These are phyloP conservation scores for Tryphoninae sp. DNA, from an alignment of 2,888 invertebrate genomes.

Conservation along the genomic window DNA sequence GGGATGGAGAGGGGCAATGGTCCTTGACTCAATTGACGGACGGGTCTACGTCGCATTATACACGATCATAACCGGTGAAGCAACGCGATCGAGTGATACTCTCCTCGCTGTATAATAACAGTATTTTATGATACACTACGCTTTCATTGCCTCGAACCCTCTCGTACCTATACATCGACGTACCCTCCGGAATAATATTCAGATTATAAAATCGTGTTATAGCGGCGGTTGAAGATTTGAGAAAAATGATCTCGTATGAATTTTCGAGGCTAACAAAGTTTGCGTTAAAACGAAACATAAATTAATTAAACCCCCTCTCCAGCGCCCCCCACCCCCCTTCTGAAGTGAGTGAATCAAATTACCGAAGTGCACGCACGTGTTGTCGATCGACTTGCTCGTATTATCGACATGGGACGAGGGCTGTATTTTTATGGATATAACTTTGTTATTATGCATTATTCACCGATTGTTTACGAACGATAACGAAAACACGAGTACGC, in stretches of 20 bases:
- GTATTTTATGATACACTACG: neutral
- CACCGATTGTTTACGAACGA: neutral
- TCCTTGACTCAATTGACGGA: constrained; percentile 39
- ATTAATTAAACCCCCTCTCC: neutral
- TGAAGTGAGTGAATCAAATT: constrained; percentile 9
- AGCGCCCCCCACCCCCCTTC: neutral
- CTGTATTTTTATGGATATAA: neutral
- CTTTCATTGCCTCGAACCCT: neutral
- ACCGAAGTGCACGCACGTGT: neutral
- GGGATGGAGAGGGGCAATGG: neutral
- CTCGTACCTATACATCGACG: too few relatives aligned
- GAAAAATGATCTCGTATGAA: too few relatives aligned
- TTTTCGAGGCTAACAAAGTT: neutral
- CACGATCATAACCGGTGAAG: constrained; percentile 2
- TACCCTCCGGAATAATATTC: too few relatives aligned
- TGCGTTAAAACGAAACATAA: constrained; percentile 15
- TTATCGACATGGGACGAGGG: neutral
- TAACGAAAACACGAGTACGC: neutral
- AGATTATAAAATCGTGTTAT: too few relatives aligned
- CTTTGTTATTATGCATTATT: constrained; percentile 10
- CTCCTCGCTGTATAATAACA: neutral
- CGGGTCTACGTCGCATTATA: constrained; percentile 3
- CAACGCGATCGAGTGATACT: neutral
- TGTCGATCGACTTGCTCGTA: neutral
- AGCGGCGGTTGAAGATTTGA: too few relatives aligned